These are phyloP conservation scores for Synanthedon tipuliformis DNA, from an alignment of 2,888 invertebrate species.

Conservation along the genomic window DNA sequence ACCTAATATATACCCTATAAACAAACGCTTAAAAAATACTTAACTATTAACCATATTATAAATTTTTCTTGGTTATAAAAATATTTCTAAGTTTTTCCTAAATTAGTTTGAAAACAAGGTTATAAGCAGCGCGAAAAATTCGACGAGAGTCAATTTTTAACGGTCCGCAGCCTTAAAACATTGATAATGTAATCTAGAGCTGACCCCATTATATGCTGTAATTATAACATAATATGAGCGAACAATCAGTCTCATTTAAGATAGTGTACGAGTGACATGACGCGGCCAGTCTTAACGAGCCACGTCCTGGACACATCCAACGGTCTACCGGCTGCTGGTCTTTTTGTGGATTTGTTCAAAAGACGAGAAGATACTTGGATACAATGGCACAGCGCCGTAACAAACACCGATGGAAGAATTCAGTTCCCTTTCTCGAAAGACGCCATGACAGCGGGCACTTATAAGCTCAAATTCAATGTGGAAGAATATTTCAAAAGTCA, in stretches of 20 bases:
- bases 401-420: conserved; percentile 76
- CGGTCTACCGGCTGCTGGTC: conserved; percentile 74
- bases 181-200: no score
- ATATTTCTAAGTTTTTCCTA: no score
- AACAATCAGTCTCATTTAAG: background rate
- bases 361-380: conserved; percentile 75
- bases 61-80: no score
- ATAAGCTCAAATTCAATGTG: conserved; percentile 81
- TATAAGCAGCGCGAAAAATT: no score
- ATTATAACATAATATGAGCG: background rate
- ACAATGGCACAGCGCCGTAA: conserved; percentile 72
- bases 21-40: no score
- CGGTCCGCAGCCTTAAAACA: no score
- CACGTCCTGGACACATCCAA: conserved; percentile 80
- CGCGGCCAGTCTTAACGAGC: conserved; percentile 75
- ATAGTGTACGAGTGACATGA: conserved; percentile 20
- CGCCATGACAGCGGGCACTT: conserved; percentile 75
- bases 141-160: no score
- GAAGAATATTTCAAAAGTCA: conserved; percentile 75
- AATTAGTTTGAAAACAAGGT: no score
- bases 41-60: no score
- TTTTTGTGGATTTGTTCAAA: conserved; percentile 77
- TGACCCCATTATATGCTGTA: background rate
- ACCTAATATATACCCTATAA: no score
- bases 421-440: conserved; percentile 71